Conservation (phyloP, 2,113 vertebrate genomes). For the Pimephales promelas region DNA sequence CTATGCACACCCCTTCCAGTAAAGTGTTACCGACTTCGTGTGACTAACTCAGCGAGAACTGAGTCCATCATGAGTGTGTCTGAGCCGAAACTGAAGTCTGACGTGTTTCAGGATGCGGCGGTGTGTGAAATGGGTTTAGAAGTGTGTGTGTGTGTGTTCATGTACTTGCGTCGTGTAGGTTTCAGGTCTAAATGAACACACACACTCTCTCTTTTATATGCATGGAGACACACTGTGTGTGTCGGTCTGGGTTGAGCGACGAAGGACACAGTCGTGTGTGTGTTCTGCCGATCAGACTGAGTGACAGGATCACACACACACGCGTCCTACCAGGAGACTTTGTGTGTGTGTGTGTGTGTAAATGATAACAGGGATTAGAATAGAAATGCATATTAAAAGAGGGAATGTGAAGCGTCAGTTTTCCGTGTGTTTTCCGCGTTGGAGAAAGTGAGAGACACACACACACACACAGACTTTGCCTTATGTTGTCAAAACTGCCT, state of each 20-base stretch:
- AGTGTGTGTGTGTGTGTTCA: constrained; percentile 19
- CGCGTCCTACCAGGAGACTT: constrained; percentile 44
- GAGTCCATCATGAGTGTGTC: not conserved
- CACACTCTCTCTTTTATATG: not conserved
- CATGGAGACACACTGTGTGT: constrained; percentile 57
- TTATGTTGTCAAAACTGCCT: constrained; percentile 42
- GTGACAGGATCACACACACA: constrained; percentile 59
- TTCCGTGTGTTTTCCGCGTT: constrained; percentile 35
- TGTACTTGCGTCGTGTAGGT: not conserved
- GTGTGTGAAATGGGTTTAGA: not conserved
- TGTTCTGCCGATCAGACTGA: constrained; percentile 70
- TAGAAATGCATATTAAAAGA: constrained; percentile 58
- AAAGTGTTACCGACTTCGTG: too few species aligned
- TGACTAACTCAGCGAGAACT: not conserved
- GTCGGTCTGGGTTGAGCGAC: constrained; percentile 65
- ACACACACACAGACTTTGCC: constrained; percentile 22
- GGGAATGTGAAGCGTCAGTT: constrained; percentile 63
- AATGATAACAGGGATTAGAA: constrained; percentile 68
- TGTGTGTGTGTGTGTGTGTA: constrained; percentile 23
- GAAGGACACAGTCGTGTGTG: not conserved
- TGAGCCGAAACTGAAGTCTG: not conserved
- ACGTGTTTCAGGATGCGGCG: not conserved
- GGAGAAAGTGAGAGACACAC: constrained; percentile 24
- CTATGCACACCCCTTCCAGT: too few species aligned
- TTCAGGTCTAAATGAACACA: not conserved